Percentiles rank a stretch among this genome's conserved stretches.
Conservation (phyloP, 1,140 invertebrate genomes). For the Apis laboriosa region DNA sequence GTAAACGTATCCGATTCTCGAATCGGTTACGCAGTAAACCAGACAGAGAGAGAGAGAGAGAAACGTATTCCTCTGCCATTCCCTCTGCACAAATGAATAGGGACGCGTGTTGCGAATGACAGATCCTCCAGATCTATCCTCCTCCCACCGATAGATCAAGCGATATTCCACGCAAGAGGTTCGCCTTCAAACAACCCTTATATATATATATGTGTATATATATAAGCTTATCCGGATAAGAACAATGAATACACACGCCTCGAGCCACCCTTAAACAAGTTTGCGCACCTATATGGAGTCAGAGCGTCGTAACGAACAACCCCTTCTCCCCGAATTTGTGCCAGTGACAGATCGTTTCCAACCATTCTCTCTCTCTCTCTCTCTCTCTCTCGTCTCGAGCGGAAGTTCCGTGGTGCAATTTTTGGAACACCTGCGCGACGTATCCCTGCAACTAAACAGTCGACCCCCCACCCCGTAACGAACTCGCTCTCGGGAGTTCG, state of each 20-base stretch:
- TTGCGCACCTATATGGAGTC: background rate
- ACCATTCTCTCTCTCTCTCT: background rate
- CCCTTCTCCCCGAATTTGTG: background rate
- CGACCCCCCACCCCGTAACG: background rate
- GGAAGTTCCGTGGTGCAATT: background rate
- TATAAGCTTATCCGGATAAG: background rate
- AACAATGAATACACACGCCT: background rate
- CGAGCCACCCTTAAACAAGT: background rate
- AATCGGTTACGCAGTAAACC: background rate
- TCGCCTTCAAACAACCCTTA: background rate
- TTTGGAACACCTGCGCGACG: constrained; percentile 25
- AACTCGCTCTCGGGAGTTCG: constrained; percentile 19
- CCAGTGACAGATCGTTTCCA: background rate
- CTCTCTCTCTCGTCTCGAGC: background rate
- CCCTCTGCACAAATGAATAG: background rate
- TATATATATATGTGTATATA: too few species aligned
- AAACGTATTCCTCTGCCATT: too few species aligned
- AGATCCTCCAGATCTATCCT: background rate
- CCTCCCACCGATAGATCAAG: background rate
- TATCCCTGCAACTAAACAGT: background rate
- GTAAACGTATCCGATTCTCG: background rate
- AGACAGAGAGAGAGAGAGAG: too few species aligned
- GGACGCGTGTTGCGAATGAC: constrained; percentile 8
- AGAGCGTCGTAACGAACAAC: background rate
- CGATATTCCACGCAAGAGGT: background rate